Evolutionary conservation across 2,113 vertebrate species (phyloP), one percentile per base, ranked within the genome.

Genomic region (Poeciliopsis turrubarensis): DNA sequence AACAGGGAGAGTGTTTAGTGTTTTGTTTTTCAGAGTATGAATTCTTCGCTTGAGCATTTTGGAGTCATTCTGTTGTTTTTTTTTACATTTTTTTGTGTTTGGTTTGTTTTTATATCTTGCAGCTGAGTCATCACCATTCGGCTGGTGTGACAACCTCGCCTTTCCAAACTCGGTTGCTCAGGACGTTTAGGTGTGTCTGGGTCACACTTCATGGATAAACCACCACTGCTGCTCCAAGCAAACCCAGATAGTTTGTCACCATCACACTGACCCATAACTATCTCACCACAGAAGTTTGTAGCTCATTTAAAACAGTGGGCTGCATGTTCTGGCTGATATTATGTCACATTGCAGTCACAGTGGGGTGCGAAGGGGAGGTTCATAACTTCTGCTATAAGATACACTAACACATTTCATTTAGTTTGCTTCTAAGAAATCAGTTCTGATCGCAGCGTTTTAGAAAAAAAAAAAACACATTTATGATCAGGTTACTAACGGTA

Each of bases 381-480:
- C 19, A 19, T 51, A 19, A 22, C 12, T 66, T 32, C 25, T 15
- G n/a, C 17, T 29, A 12, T 41, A 41, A 67, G 41, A 26, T 26
- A 67, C 5, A 67, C 27, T 29, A 19, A 44, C 7, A 63, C 14
- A 31, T 30, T 30, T 17, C 31, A 2, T 9, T 47, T 47, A 47
- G 44, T 27, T 44, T 26, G 4, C 41, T 44, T 44, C 5, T 9
- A 25, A 57, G 25, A 57, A 57, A n/a, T n/a, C 10, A n/a, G 51
- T 51, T 63, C 15, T 60, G 22, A 79, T 61, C 2, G 44, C n/a
- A 6, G 60, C 70, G 70, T 10, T 37, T 47, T 19, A 47, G 65
- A 19, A 34, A 5, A 79, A 29, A 29, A 69, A 79, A 75, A 27
- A n/a, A 75, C 44, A 76, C 63, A 47, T 4, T 66, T 26, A 65